Conservation (phyloP, 2,888 invertebrate species). For the Syritta pipiens region DNA sequence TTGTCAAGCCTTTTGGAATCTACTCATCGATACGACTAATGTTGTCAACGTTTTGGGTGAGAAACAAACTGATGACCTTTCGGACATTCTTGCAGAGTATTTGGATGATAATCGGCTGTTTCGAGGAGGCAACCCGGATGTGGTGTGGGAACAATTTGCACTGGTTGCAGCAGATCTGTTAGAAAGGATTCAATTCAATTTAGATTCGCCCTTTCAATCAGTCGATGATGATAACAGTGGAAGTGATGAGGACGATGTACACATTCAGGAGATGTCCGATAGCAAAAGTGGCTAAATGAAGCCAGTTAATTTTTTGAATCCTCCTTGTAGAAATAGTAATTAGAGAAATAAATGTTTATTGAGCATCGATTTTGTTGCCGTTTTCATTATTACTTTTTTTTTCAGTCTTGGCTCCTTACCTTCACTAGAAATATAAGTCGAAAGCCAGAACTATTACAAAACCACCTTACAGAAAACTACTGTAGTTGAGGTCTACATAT, state of each 20-base stretch:
- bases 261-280: constrained; percentile 74
- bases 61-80: constrained; percentile 81
- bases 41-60: constrained; percentile 80
- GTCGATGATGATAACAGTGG: constrained; percentile 71
- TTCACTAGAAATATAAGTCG: too few relatives aligned
- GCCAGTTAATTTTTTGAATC: not conserved
- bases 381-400: too few relatives aligned
- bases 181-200: constrained; percentile 80
- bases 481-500: too few relatives aligned
- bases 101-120: constrained; percentile 82
- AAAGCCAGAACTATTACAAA: too few relatives aligned
- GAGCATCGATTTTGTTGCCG: too few relatives aligned
- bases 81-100: constrained; percentile 81
- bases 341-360: constrained; percentile 25
- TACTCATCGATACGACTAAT: constrained; percentile 81
- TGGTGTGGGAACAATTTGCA: constrained; percentile 87
- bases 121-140: constrained; percentile 74
- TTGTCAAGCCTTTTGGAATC: constrained; percentile 88
- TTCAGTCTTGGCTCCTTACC: too few relatives aligned
- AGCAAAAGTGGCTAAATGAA: constrained; percentile 11
- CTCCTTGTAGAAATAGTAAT: constrained; percentile 1
- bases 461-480: too few relatives aligned
- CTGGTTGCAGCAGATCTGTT: constrained; percentile 87
- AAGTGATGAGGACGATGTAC: constrained; percentile 74
- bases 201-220: constrained; percentile 38